phyloP scores from a whole-genome alignment of 2,113 vertebrate genomes.

The Lophotis ruficrista region DNA sequence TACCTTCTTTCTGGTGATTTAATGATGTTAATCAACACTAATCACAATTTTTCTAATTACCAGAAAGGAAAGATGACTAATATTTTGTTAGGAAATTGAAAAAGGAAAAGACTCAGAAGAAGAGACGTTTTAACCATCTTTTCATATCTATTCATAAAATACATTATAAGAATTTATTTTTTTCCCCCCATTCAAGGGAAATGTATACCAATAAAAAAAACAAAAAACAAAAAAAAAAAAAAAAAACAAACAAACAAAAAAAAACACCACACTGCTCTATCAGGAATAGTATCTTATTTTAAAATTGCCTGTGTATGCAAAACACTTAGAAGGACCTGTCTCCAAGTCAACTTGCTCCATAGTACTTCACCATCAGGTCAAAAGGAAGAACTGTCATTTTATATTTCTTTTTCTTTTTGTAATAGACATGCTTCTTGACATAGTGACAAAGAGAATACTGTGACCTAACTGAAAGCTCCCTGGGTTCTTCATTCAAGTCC shows the following conservation, averaged over 20 bases:
- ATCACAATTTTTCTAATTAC: neutral
- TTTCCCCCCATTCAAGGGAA: neutral
- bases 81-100: neutral
- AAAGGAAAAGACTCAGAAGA: neutral
- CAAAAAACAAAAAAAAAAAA: too few species aligned
- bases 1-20: neutral
- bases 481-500: neutral
- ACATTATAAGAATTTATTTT: neutral
- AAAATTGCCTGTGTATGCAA: neutral
- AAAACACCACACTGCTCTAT: neutral
- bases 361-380: neutral
- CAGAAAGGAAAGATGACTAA: neutral
- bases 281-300: neutral
- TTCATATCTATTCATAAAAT: neutral
- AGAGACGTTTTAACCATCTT: neutral
- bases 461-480: neutral
- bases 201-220: neutral
- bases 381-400: neutral
- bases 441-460: neutral
- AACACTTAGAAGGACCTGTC: neutral
- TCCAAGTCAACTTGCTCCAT: neutral
- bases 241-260: too few species aligned
- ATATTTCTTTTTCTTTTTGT: neutral
- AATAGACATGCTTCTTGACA: neutral
- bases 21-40: neutral